Evolutionary conservation across 2,113 vertebrate species (phyloP), one percentile per base, ranked within the genome.

Genomic region (Xyrauchen texanus): DNA sequence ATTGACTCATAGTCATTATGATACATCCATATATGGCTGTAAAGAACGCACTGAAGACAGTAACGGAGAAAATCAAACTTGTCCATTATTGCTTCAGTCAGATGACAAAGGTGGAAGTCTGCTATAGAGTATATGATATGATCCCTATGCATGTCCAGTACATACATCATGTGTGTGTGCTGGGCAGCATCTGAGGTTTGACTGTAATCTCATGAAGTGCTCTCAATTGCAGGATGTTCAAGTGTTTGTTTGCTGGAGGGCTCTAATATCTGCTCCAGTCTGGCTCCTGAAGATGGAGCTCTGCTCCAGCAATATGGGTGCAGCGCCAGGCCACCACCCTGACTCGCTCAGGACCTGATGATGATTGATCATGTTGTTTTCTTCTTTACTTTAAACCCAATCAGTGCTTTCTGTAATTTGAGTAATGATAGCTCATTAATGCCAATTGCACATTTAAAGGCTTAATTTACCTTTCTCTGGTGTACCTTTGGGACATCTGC

Each of bases 351-450:
- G 88, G 89, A 90, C 86, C 94, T 96, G 96, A 98, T 97, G 95
- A 95, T 96, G 97, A 99, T 98, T 96, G 96, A 98, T 98, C 90
- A 89, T 96, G 95, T 95, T 97, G 94, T 95, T 96, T 97, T 95
- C 95, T 96, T 98, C 96, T 98, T 98, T 98, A 96, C 93, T 95
- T 94, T 97, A 97, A 97, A 98, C 95, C 94, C 95, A 98, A 97
- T 98, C 96, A 98, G 96, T 93, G 94, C 93, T 94, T 90, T 91
- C 93, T 96, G 94, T 98, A 96, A 99, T 98, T 96, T 96, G 96
- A 98, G 96, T 96, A 96, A 98, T 97, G 96, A 97, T 95, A 92
- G 95, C 95, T 97, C 96, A 94, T 99, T 98, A 98, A 96, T 96
- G 94, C 94, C 93, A 94, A 94, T 94, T 95, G 95, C 93, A 94